Conservation (phyloP, 2,888 invertebrate species). For the Andrena fulva region DNA sequence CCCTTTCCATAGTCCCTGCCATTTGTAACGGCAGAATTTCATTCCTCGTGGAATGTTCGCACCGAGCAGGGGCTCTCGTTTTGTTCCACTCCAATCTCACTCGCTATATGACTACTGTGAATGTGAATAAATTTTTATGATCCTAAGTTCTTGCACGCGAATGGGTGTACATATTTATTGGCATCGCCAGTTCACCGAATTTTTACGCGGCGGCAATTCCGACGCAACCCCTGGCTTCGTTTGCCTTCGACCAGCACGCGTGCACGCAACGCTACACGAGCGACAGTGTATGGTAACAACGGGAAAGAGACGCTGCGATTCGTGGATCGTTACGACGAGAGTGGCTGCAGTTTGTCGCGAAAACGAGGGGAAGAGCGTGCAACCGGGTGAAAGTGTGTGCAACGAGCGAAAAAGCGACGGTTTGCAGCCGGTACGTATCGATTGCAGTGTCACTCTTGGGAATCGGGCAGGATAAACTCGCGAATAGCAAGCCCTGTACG, state of each 20-base stretch:
- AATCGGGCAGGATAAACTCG: conserved; percentile 65
- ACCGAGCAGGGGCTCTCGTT: not conserved
- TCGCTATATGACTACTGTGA: no score
- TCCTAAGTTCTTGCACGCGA: not conserved
- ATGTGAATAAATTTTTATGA: no score
- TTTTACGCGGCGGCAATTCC: no score
- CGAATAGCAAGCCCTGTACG: conserved; percentile 43
- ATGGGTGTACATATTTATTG: no score
- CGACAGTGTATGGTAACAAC: not conserved
- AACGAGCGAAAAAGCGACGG: conserved; percentile 57
- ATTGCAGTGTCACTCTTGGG: conserved; percentile 71
- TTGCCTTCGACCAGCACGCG: not conserved
- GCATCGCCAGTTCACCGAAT: no score
- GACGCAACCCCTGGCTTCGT: not conserved
- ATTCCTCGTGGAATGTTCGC: not conserved
- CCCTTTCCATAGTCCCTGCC: not conserved
- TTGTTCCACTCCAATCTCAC: no score
- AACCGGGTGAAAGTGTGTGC: conserved; percentile 38
- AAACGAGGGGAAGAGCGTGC: conserved; percentile 22
- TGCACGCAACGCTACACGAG: not conserved
- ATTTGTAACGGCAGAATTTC: not conserved
- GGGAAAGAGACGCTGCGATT: not conserved
- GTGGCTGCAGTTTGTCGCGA: conserved; percentile 38
- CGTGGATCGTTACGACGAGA: conserved; percentile 23
- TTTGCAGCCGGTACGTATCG: conserved; percentile 62